These are phyloP conservation scores for Sterna hirundo DNA, from an alignment of 2,113 vertebrate species.

Conservation along the genomic window DNA sequence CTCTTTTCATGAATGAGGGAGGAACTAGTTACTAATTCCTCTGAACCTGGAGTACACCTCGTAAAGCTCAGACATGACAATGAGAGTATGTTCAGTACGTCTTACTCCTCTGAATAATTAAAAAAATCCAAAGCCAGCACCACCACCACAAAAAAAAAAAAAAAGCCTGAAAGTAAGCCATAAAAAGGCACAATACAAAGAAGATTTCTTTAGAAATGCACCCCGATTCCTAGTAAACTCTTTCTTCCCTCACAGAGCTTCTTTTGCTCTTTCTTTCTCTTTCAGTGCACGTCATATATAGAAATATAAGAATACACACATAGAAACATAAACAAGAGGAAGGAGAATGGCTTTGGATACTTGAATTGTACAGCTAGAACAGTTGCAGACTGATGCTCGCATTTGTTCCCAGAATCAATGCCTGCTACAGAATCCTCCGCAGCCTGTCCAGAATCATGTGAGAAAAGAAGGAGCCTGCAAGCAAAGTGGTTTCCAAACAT, in stretches of 20 bases:
- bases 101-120: not conserved
- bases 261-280: not conserved
- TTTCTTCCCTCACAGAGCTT: not conserved
- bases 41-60: not conserved
- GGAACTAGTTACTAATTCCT: not conserved
- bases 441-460: not conserved
- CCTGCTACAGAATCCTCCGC: not conserved
- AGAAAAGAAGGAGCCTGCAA: not conserved
- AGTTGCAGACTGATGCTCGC: not conserved
- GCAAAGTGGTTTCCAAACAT: not conserved
- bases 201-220: not conserved
- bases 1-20: not conserved
- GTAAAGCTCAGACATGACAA: not conserved
- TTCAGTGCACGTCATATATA: not conserved
- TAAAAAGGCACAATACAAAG: not conserved
- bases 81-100: not conserved
- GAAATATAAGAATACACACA: not conserved
- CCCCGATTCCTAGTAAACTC: not conserved
- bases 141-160: not conserved
- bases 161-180: accelerated
- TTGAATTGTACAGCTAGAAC: not conserved
- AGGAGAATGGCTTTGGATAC: not conserved
- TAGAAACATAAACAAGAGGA: not conserved
- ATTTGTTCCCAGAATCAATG: not conserved
- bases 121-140: not conserved